A percentile compares a stretch with the other conserved stretches of the same genome.
phyloP scores from a whole-genome alignment of 2,113 vertebrate genomes.

The Capreolus pygargus region DNA sequence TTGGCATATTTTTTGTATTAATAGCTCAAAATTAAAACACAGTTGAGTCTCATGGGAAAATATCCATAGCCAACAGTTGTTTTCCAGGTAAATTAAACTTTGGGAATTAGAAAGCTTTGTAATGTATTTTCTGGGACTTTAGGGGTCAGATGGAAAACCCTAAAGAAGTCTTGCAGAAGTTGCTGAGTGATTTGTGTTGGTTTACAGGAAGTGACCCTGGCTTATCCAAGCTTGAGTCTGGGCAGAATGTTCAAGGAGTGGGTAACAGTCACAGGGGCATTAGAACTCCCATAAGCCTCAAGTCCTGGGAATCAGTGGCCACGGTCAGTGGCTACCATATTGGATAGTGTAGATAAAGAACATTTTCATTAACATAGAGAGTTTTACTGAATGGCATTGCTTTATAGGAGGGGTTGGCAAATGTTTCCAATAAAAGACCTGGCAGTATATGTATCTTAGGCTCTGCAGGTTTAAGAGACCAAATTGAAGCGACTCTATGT shows the following conservation, averaged over 20 bases:
- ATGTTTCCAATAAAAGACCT: neutral
- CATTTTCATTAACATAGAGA: neutral
- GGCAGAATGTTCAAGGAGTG: neutral
- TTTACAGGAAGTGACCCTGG: neutral
- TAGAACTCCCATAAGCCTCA: neutral
- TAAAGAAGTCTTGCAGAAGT: neutral
- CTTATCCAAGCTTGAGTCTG: neutral
- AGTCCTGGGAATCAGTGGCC: neutral
- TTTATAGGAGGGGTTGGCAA: neutral
- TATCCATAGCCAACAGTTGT: neutral
- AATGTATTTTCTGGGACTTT: neutral
- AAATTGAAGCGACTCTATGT: neutral
- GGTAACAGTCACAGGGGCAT: neutral
- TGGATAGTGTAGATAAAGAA: neutral
- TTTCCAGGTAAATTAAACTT: conserved; percentile 17
- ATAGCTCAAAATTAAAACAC: neutral
- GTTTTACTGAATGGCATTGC: neutral
- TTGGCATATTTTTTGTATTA: neutral
- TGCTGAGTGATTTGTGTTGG: neutral
- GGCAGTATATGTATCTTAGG: neutral
- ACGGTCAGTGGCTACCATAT: neutral
- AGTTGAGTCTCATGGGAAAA: neutral
- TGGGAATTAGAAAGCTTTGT: neutral
- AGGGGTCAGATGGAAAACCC: neutral
- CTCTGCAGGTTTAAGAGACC: neutral